Conservation (phyloP, 2,797 vertebrate genomes). For the Dicrostonyx torquatus region DNA sequence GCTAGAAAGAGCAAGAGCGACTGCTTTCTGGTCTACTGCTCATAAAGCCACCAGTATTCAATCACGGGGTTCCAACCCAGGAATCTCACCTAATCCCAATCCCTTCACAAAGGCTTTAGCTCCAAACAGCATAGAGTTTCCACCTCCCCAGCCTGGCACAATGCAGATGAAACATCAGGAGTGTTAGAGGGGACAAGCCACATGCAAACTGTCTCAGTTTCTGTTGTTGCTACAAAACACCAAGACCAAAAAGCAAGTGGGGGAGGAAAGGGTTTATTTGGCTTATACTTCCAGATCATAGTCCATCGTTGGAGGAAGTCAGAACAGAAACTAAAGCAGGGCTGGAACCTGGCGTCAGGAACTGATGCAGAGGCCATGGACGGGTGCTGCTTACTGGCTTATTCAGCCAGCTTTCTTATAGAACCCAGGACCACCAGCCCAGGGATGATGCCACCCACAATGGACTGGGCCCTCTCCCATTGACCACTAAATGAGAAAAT, state of each 20-base stretch:
- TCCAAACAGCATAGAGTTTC: neutral
- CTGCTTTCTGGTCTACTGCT: neutral
- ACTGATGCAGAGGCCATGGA: too few species aligned
- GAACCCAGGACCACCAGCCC: neutral
- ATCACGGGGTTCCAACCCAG: neutral
- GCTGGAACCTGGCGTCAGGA: too few species aligned
- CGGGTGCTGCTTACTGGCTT: too few species aligned
- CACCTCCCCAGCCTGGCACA: neutral
- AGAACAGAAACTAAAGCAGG: too few species aligned
- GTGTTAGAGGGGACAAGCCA: neutral
- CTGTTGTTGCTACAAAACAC: too few species aligned
- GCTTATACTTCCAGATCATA: too few species aligned
- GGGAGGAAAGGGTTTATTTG: too few species aligned
- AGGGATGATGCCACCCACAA: neutral
- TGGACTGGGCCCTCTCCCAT: neutral
- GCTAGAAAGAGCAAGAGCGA: too few species aligned
- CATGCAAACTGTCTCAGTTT: neutral
- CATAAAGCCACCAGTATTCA: neutral
- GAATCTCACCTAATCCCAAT: neutral
- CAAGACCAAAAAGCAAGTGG: too few species aligned
- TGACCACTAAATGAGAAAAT: neutral
- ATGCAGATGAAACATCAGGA: neutral
- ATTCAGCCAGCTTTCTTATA: neutral
- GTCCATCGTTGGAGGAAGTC: too few species aligned
- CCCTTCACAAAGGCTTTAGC: neutral